Evolutionary conservation across 2,113 vertebrate genomes (phyloP).

Genomic region (Corynorhinus townsendii): DNA sequence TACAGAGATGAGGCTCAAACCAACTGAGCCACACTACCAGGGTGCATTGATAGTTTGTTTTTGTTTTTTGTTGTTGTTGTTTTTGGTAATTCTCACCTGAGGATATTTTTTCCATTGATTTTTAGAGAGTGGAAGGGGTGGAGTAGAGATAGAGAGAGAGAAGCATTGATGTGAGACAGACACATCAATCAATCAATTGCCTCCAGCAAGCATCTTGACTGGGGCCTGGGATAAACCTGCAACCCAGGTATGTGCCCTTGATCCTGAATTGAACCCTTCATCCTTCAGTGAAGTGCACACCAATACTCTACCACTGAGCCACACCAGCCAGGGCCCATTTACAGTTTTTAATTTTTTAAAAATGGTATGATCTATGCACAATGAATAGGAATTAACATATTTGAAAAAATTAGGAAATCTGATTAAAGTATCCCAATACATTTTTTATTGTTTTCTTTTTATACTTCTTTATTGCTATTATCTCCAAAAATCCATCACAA

Average conservation of each 20-base stretch:
- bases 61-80: no score
- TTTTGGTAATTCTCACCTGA: no score
- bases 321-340: not conserved
- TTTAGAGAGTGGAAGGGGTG: no score
- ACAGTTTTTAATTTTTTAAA: not conserved
- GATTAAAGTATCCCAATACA: not conserved
- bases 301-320: not conserved
- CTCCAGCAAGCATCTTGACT: not conserved
- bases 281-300: not conserved
- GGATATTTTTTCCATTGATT: no score
- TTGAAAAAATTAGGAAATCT: not conserved
- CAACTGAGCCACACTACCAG: no score
- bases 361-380: not conserved
- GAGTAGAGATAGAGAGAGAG: no score
- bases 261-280: not conserved
- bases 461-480: not conserved
- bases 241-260: not conserved
- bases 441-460: not conserved
- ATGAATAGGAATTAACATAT: not conserved
- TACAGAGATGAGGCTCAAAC: no score
- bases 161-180: no score
- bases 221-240: not conserved
- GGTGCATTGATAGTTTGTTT: no score
- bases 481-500: not conserved
- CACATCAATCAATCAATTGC: no score